Evolutionary conservation across 2,888 invertebrate genomes (phyloP).

Genomic region (Parasteatoda lunata): DNA sequence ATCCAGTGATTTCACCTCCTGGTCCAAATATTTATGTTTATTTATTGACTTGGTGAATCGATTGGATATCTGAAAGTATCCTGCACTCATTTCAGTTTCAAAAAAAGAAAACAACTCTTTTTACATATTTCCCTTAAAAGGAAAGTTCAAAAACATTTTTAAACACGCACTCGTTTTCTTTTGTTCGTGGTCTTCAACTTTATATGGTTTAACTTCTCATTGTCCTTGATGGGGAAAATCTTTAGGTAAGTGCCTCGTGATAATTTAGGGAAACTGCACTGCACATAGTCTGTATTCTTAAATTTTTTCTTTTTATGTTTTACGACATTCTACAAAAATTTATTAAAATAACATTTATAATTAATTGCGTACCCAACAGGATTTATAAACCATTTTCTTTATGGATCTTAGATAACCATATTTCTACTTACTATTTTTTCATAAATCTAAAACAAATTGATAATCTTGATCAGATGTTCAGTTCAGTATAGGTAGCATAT

Average conservation of each 20-base stretch:
- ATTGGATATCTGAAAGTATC: too few relatives aligned
- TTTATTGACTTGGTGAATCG: slow-evolving; percentile 52
- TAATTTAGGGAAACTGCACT: neutral
- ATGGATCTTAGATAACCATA: too few relatives aligned
- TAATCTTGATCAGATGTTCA: too few relatives aligned
- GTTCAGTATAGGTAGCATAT: too few relatives aligned
- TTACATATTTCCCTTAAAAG: neutral
- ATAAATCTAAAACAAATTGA: too few relatives aligned
- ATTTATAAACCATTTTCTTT: too few relatives aligned
- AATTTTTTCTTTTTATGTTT: too few relatives aligned
- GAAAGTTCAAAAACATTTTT: neutral
- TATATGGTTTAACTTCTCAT: neutral
- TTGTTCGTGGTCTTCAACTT: slow-evolving; percentile 6
- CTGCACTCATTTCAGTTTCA: neutral
- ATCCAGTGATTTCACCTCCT: slow-evolving; percentile 30
- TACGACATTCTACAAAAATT: too few relatives aligned
- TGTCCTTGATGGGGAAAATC: neutral
- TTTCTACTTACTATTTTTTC: too few relatives aligned
- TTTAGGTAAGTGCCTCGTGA: neutral
- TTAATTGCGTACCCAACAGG: too few relatives aligned
- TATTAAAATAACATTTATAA: too few relatives aligned
- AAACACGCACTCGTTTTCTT: neutral
- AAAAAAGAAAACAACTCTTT: neutral
- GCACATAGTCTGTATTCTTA: too few relatives aligned
- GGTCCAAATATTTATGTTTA: slow-evolving; percentile 61